These are phyloP conservation scores for Tupiocoris notatus DNA, from an alignment of 2,888 invertebrate genomes.

Conservation along the genomic window DNA sequence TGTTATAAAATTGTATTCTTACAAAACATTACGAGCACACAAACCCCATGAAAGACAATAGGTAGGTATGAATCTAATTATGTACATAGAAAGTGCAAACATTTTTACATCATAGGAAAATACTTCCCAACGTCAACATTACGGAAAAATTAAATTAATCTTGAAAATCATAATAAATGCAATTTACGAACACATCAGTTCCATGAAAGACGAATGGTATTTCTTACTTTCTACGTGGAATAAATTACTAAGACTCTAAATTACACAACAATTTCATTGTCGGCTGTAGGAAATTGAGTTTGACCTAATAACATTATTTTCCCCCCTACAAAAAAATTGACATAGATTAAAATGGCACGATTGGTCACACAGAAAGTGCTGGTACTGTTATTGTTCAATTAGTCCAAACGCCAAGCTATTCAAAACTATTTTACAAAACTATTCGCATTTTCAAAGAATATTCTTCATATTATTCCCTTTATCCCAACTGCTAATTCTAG, in stretches of 20 bases:
- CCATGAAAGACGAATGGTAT: conserved; percentile 46
- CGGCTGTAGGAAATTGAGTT: no score
- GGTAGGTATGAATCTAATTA: not conserved
- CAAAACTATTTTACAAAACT: no score
- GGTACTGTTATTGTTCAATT: no score
- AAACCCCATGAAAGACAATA: not conserved
- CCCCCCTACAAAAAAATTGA: conserved; percentile 36
- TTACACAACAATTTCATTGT: conserved; percentile 32
- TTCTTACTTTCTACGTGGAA: conserved; percentile 11
- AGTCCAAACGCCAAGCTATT: no score
- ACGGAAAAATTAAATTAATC: no score
- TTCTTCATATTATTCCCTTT: no score
- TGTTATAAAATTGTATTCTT: not conserved
- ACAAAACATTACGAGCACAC: not conserved
- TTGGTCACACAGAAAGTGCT: conserved; percentile 41
- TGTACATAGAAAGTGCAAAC: no score
- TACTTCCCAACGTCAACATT: no score
- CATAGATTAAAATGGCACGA: conserved; percentile 40
- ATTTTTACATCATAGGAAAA: no score
- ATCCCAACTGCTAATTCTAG: no score
- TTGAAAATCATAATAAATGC: not conserved
- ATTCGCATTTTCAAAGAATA: no score
- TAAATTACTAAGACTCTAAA: conserved; percentile 26
- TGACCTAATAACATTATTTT: no score
- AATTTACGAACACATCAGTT: conserved; percentile 46